These are phyloP conservation scores for Aegypius monachus DNA, from an alignment of 2,113 vertebrate genomes.

Conservation along the genomic window DNA sequence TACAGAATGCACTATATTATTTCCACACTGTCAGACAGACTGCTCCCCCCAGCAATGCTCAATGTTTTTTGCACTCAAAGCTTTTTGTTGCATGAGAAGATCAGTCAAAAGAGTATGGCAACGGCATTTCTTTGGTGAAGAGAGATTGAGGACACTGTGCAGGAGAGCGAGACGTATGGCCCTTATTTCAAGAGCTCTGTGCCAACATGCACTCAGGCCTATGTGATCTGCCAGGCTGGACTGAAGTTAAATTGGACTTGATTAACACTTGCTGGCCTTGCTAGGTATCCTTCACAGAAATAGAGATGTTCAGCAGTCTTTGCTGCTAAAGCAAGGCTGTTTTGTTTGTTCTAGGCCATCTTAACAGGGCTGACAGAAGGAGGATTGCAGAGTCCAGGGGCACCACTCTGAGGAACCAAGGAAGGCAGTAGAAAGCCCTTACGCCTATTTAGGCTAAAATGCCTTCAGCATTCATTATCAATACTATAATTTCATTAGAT, in stretches of 20 bases:
- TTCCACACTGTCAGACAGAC: not conserved
- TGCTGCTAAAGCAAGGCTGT: not conserved
- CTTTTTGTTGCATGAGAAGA: not conserved
- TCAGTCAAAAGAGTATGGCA: not conserved
- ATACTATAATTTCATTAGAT: not conserved
- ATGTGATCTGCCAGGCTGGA: not conserved
- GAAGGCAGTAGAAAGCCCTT: not conserved
- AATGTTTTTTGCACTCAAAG: not conserved
- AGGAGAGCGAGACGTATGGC: rapidly evolving
- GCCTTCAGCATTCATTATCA: not conserved
- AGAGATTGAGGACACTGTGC: not conserved
- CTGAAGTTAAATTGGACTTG: not conserved
- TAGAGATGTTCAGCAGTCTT: not conserved
- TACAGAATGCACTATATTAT: not conserved
- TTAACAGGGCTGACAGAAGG: not conserved
- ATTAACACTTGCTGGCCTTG: not conserved
- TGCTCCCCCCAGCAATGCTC: not conserved
- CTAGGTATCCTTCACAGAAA: not conserved
- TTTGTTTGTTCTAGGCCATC: not conserved
- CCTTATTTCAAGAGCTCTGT: not conserved
- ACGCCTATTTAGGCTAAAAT: not conserved
- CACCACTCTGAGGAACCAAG: not conserved
- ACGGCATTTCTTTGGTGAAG: not conserved
- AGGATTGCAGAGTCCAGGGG: not conserved
- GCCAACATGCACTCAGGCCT: not conserved